These are phyloP conservation scores for Semotilus atromaculatus DNA, from an alignment of 2,797 vertebrate genomes.

Conservation along the genomic window DNA sequence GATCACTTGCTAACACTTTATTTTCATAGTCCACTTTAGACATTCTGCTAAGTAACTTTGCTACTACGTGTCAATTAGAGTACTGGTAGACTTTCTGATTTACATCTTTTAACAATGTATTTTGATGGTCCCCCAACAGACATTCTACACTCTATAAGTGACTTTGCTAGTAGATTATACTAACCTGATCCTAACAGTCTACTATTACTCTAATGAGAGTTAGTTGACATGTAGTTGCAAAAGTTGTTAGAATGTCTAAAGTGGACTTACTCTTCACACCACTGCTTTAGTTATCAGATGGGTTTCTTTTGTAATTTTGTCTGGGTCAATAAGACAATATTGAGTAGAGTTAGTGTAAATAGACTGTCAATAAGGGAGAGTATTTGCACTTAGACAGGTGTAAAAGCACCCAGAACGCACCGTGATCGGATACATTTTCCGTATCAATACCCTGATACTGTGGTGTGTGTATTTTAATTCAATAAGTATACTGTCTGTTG, in stretches of 20 bases:
- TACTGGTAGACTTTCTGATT: neutral
- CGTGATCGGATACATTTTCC: neutral
- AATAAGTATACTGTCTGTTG: too few relatives aligned
- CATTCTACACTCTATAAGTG: neutral
- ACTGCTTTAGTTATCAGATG: neutral
- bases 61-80: neutral
- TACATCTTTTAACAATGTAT: neutral
- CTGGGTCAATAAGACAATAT: neutral
- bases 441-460: too few relatives aligned
- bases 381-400: neutral
- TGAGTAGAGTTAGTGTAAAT: neutral
- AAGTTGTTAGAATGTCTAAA: neutral
- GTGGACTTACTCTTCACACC: neutral
- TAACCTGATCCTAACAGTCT: neutral
- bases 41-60: neutral
- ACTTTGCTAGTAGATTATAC: neutral
- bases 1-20: neutral
- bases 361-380: neutral
- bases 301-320: neutral
- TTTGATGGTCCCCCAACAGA: neutral
- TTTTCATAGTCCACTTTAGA: neutral
- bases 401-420: neutral
- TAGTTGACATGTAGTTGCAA: neutral
- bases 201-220: neutral
- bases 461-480: too few relatives aligned